Evolutionary conservation across 2,113 vertebrate genomes (phyloP).

Genomic region (Chloropsis hardwickii): DNA sequence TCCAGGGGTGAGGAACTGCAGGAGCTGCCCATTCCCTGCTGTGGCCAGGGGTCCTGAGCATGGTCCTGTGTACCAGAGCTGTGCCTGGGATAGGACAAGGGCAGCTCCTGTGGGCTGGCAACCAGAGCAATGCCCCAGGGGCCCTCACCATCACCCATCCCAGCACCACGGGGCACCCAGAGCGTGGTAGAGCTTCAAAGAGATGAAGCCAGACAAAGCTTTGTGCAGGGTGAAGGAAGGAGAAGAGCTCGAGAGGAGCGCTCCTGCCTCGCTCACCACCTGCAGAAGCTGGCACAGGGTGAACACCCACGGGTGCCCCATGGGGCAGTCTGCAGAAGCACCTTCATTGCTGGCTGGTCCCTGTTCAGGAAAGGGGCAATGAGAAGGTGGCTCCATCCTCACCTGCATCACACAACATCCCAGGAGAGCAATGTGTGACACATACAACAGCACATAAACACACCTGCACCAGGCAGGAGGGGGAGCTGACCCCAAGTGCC

Average conservation of each 20-base stretch:
- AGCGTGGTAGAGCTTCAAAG: background rate
- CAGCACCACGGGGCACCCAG: fast-evolving
- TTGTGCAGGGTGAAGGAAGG: background rate
- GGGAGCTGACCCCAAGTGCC: background rate
- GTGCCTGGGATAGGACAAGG: background rate
- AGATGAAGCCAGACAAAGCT: background rate
- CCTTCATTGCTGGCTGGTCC: background rate
- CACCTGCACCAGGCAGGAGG: background rate
- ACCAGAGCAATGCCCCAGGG: background rate
- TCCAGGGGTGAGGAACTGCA: background rate
- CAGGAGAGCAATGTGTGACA: background rate
- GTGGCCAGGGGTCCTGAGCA: fast-evolving
- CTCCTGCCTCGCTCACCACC: fast-evolving
- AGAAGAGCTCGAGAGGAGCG: fast-evolving
- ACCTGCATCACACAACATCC: background rate
- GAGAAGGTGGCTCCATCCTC: background rate
- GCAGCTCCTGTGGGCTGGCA: background rate
- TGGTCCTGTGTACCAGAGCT: fast-evolving
- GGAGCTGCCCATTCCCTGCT: background rate
- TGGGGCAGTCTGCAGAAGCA: background rate
- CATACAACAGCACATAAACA: background rate
- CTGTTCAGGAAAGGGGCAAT: background rate
- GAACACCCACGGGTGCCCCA: background rate
- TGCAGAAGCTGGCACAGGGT: background rate
- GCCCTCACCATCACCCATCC: background rate